Percentiles rank a stretch among this genome's conserved stretches.
These are phyloP conservation scores for Xestia ashworthii DNA, from an alignment of 2,888 invertebrate species.

Conservation along the genomic window DNA sequence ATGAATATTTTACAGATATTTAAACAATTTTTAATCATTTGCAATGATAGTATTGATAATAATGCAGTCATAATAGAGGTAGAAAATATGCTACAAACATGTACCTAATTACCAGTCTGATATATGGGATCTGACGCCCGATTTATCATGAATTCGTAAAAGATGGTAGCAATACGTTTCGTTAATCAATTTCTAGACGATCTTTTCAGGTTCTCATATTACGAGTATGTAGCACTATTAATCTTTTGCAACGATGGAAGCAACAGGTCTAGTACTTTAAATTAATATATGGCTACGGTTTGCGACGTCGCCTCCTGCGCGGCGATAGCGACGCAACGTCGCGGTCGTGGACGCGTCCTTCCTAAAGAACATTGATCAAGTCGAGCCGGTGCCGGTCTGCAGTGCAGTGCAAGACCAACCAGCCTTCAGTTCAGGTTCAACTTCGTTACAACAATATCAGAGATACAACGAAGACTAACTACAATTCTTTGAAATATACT, in stretches of 20 bases:
- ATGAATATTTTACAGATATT: constrained; percentile 50
- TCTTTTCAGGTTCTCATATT: constrained; percentile 30
- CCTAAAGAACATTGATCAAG: background rate
- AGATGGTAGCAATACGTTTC: constrained; percentile 16
- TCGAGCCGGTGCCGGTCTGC: background rate
- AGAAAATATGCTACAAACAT: constrained; percentile 63
- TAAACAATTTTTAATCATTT: constrained; percentile 56
- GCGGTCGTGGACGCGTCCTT: background rate
- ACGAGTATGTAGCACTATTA: constrained; percentile 37
- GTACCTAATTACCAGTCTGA: constrained; percentile 50
- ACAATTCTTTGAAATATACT: constrained; percentile 32
- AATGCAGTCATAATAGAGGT: constrained; percentile 61
- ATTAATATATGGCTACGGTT: constrained; percentile 5
- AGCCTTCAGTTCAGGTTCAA: constrained; percentile 12
- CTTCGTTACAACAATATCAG: constrained; percentile 30
- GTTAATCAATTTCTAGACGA: background rate
- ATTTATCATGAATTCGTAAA: constrained; percentile 17
- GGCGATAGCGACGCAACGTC: background rate
- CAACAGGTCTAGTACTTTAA: constrained; percentile 26
- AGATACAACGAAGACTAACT: constrained; percentile 29
- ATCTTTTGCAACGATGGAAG: constrained; percentile 38
- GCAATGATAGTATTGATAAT: constrained; percentile 49
- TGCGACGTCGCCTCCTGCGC: background rate
- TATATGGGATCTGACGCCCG: constrained; percentile 16
- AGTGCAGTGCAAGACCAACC: constrained; percentile 4